phyloP scores from a whole-genome alignment of 2,113 vertebrate species.

The Phalacrocorax carbo region DNA sequence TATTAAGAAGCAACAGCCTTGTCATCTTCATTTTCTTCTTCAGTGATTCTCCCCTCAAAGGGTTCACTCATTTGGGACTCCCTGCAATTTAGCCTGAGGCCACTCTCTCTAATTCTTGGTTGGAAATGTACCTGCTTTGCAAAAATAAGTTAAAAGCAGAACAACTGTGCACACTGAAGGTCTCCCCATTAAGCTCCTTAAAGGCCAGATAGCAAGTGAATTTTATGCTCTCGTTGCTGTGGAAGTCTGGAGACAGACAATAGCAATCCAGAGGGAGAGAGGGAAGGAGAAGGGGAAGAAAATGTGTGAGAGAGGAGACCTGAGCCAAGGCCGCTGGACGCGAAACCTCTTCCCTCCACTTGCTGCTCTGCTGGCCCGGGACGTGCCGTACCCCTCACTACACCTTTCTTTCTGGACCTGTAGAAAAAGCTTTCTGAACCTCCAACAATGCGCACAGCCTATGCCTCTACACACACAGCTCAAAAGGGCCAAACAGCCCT shows the following conservation, averaged over 20 bases:
- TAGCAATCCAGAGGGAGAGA: background rate
- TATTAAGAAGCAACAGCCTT: slow-evolving; percentile 84
- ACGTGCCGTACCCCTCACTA: accelerated
- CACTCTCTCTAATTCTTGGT: slow-evolving; percentile 74
- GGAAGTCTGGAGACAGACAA: slow-evolving; percentile 13
- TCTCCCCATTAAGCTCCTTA: slow-evolving; percentile 54
- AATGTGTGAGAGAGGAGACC: background rate
- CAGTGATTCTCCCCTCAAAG: slow-evolving; percentile 76
- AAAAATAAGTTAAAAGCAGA: slow-evolving; percentile 76
- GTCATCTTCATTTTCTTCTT: slow-evolving; percentile 84
- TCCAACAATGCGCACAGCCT: background rate
- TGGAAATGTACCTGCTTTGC: slow-evolving; percentile 78
- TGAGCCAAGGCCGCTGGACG: background rate
- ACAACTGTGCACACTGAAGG: slow-evolving; percentile 61
- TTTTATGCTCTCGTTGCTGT: slow-evolving; percentile 7
- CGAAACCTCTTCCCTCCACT: background rate
- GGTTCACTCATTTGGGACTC: slow-evolving; percentile 77
- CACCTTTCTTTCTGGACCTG: background rate
- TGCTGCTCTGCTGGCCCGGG: background rate
- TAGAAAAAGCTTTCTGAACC: background rate
- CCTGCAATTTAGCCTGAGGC: slow-evolving; percentile 77
- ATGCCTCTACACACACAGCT: background rate
- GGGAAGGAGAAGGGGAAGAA: background rate
- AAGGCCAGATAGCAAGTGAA: slow-evolving; percentile 42
- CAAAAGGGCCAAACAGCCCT: background rate